phyloP scores from a whole-genome alignment of 2,888 invertebrate species.

The Selenia dentaria region DNA sequence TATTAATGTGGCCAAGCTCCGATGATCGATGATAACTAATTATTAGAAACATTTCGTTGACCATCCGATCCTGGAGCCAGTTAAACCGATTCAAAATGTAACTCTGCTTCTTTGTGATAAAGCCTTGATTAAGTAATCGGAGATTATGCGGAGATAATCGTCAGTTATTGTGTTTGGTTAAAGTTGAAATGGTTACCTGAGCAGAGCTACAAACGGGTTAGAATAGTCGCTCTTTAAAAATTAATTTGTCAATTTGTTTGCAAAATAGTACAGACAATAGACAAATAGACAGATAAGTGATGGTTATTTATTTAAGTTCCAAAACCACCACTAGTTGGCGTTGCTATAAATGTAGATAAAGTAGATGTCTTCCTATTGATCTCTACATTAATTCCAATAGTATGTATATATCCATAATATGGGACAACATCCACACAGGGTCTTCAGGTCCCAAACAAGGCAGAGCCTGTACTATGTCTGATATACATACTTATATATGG shows the following conservation, averaged over 20 bases:
- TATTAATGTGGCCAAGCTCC: conserved; percentile 75
- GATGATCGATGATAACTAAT: conserved; percentile 82
- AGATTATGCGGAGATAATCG: conserved; percentile 68
- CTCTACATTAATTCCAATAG: too few relatives aligned
- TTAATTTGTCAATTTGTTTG: conserved; percentile 31
- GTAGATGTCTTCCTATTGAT: too few relatives aligned
- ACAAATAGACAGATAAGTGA: conserved; percentile 18
- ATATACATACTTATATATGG: too few relatives aligned
- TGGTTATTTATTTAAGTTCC: too few relatives aligned
- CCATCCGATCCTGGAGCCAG: conserved; percentile 56
- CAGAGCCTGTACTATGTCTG: too few relatives aligned
- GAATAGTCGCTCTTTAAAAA: conserved; percentile 32
- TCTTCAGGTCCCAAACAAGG: too few relatives aligned
- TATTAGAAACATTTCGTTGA: conserved; percentile 79
- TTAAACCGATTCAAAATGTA: conserved; percentile 19
- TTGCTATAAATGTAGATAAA: too few relatives aligned
- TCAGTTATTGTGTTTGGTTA: conserved; percentile 79
- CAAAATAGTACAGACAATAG: too few relatives aligned
- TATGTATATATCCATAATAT: too few relatives aligned
- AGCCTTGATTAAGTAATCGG: conserved; percentile 19
- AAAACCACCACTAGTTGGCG: too few relatives aligned
- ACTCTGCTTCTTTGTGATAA: conserved; percentile 20
- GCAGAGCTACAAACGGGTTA: conserved; percentile 49
- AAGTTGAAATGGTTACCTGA: conserved; percentile 51
- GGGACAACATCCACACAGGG: too few relatives aligned